These are phyloP conservation scores for Erithacus rubecula DNA, from an alignment of 2,797 vertebrate genomes.

Conservation along the genomic window DNA sequence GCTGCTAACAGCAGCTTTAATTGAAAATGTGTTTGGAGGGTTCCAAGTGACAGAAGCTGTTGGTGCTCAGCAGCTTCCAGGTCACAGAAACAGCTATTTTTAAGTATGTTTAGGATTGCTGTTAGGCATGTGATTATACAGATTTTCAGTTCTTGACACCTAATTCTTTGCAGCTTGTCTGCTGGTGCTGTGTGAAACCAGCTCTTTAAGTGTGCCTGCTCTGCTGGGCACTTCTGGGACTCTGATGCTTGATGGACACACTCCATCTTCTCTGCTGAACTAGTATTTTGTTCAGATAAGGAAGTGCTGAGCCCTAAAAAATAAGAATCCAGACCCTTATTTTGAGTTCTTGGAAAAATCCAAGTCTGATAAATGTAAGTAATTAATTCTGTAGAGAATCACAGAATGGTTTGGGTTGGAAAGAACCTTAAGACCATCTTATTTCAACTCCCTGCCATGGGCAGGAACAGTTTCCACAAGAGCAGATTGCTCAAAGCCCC, in stretches of 20 bases:
- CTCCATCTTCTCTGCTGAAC: not conserved
- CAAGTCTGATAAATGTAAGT: not conserved
- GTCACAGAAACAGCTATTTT: conserved; percentile 6
- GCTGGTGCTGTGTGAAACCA: not conserved
- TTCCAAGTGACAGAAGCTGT: rapidly evolving
- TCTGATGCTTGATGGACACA: not conserved
- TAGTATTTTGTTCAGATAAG: not conserved
- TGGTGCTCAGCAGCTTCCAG: not conserved
- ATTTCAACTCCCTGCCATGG: not conserved
- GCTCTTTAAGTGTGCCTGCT: not conserved
- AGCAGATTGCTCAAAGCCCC: not conserved
- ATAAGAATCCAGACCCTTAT: not conserved
- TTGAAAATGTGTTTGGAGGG: not conserved
- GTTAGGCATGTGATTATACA: not conserved
- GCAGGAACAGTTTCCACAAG: not conserved
- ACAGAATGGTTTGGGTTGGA: not conserved
- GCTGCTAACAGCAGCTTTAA: not conserved
- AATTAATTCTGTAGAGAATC: not conserved
- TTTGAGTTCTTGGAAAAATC: not conserved
- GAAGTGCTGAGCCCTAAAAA: not conserved
- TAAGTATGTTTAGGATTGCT: not conserved
- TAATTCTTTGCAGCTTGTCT: conserved; percentile 3
- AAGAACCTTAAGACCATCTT: not conserved
- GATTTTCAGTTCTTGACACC: not conserved
- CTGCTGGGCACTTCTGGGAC: rapidly evolving